Evolutionary conservation across 1,140 invertebrate species (phyloP), one percentile per base, ranked within the genome.

Genomic region (Psilanteris sp.): DNA sequence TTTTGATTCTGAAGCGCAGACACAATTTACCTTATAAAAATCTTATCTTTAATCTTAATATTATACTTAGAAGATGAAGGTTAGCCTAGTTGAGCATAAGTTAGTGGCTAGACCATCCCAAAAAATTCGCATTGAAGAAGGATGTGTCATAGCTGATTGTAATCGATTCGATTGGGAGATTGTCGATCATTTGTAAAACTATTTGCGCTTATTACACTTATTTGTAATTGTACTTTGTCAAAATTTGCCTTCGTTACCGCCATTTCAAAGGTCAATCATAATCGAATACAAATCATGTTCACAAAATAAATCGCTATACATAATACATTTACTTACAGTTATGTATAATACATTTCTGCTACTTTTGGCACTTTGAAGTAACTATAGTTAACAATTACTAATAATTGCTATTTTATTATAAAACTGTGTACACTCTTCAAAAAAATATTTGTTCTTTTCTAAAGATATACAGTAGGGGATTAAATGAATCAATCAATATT

Each of bases 31-130:
- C 13, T 73, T 66, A 66, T 70, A 52, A 71, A 72, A 78, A 61
- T 61, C 70, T 70, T 70, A 73, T 41, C 20, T 37, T 41, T 61
- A 70, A 67, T 46, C 50, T 73, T 75, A 79, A 59, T 44, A 34
- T 29, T 70, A 75, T 64, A 74, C 66, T 77, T 82, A 77, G 61
- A 82, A 75, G 83, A 79, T 79, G 79, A 81, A 80, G 79, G 73
- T 86, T 86, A 87, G 80, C 78, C 86, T 87, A 87, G 83, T 86
- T 87, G 86, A 86, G 86, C 86, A 87, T 83, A 81, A 82, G 80
- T 86, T 85, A 83, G 70, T 85, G 85, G 84, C 86, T 77, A 87
- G 83, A 86, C 81, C 81, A 84, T 84, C 79, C 80, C 39, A 48
- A 57, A 43, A 39, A 31, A 52, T 50, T 52, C 27, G 36, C 10